Conservation (phyloP, 2,113 vertebrate genomes). For the Cichladusa arquata region DNA sequence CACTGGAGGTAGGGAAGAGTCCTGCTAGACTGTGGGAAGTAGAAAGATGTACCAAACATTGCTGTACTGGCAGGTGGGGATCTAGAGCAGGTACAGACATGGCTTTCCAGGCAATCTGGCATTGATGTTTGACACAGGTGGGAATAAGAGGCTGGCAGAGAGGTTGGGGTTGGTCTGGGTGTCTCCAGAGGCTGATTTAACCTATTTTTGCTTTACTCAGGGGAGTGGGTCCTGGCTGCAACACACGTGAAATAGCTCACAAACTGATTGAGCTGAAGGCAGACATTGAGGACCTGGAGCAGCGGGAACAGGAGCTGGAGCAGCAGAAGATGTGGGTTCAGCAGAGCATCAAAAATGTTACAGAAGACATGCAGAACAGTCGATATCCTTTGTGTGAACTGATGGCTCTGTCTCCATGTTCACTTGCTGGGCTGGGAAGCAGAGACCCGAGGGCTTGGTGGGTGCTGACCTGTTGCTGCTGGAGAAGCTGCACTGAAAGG, state of each 20-base stretch:
- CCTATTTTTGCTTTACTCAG: conserved; percentile 59
- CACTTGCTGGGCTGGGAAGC: background rate
- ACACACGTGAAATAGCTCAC: conserved; percentile 96
- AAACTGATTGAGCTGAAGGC: conserved; percentile 97
- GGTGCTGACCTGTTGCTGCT: background rate
- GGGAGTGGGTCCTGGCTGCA: conserved; percentile 96
- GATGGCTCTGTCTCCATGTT: accelerated
- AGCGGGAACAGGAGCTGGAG: conserved; percentile 92
- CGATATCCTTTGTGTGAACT: conserved; percentile 87
- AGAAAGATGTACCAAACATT: background rate
- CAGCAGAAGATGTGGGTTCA: conserved; percentile 98
- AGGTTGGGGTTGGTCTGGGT: background rate
- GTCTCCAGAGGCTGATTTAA: background rate
- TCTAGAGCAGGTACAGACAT: background rate
- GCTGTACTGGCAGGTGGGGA: background rate
- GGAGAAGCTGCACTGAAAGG: background rate
- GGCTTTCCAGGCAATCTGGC: background rate
- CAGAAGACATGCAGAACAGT: conserved; percentile 94
- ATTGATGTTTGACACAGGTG: background rate
- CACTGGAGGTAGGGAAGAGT: background rate
- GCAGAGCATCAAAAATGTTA: conserved; percentile 97
- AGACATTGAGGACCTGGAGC: conserved; percentile 91
- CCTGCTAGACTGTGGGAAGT: background rate
- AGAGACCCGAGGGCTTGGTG: background rate
- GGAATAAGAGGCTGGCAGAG: background rate